Evolutionary conservation across 2,113 vertebrate species (phyloP).

Genomic region (Gyps fulvus): DNA sequence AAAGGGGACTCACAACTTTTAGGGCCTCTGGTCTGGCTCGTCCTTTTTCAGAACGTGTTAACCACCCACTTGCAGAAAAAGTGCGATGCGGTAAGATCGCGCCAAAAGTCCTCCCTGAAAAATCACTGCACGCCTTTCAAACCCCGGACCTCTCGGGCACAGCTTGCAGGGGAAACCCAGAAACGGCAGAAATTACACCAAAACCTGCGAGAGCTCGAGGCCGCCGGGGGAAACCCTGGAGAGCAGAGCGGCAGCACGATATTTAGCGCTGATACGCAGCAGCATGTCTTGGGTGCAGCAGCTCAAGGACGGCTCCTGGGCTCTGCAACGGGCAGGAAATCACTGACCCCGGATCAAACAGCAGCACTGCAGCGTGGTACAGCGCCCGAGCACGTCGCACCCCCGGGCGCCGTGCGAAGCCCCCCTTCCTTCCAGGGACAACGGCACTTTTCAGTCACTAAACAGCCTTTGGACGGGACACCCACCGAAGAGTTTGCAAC

Average conservation of each 20-base stretch:
- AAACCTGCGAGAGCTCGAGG: neutral
- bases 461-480: neutral
- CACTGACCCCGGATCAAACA: too few species aligned
- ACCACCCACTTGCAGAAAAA: neutral
- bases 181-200: neutral
- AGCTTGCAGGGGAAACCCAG: neutral
- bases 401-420: rapidly evolving
- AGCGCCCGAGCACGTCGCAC: rapidly evolving
- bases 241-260: rapidly evolving
- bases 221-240: rapidly evolving
- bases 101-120: neutral
- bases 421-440: neutral
- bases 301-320: rapidly evolving
- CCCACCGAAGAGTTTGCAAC: rapidly evolving
- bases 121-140: neutral
- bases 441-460: rapidly evolving
- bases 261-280: rapidly evolving
- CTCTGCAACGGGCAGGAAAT: too few species aligned
- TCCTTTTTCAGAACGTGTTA: neutral
- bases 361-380: neutral
- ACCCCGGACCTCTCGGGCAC: rapidly evolving
- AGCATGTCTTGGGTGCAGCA: neutral
- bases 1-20: neutral
- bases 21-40: neutral
- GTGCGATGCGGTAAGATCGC: neutral